A percentile compares a stretch with the other conserved stretches of the same genome.
phyloP scores from a whole-genome alignment of 1,140 invertebrate species.

The Pseudachorutes palmiensis region DNA sequence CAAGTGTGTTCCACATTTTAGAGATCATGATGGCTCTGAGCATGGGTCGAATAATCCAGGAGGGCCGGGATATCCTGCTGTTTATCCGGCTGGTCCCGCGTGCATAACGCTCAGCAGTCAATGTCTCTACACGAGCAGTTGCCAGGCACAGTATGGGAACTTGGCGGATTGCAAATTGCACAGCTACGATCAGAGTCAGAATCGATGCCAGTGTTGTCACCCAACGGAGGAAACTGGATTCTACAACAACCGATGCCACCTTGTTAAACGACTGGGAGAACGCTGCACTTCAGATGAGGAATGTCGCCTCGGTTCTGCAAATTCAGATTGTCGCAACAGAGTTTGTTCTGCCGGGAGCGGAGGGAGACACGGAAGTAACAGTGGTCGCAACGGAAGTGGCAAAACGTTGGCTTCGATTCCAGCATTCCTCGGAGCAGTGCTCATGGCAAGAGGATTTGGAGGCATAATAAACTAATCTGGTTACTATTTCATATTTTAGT shows the following conservation, averaged over 20 bases:
- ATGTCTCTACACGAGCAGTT: not conserved
- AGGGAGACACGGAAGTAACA: not conserved
- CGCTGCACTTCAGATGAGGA: not conserved
- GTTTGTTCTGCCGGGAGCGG: not conserved
- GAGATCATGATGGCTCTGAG: not conserved
- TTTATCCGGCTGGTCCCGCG: not conserved
- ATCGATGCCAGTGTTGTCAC: conserved; percentile 1
- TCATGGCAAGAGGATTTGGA: not conserved
- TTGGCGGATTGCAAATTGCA: conserved; percentile 4
- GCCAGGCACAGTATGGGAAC: not conserved
- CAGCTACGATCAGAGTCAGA: not conserved
- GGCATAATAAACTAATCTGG: too few species aligned
- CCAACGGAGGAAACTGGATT: not conserved
- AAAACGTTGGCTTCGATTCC: not conserved
- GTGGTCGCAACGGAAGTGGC: not conserved
- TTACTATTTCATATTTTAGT: too few species aligned
- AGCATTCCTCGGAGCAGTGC: not conserved
- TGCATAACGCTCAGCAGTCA: not conserved
- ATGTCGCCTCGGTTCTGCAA: not conserved
- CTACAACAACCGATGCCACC: not conserved
- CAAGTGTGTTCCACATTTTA: not conserved
- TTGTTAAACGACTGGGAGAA: not conserved
- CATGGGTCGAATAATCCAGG: not conserved
- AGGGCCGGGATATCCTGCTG: too few species aligned
- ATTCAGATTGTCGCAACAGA: not conserved